Evolutionary conservation across 2,888 invertebrate genomes (phyloP), one percentile per base, ranked within the genome.

Genomic region (Aphrophora alni): DNA sequence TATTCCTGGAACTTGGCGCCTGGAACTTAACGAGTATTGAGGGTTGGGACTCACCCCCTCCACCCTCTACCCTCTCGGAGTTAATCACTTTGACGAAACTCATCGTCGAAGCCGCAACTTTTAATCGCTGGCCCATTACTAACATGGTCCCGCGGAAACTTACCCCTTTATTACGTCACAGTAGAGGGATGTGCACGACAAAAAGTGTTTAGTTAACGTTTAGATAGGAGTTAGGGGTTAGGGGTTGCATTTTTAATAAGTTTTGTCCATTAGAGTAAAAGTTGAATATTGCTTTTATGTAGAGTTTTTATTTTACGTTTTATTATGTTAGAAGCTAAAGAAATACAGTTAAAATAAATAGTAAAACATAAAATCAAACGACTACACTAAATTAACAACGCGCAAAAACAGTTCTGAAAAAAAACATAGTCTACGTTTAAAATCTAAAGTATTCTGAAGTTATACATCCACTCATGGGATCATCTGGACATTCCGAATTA

Each of bases 41-140:
- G 75, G 70, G 73, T 5, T 26, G 68, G 72, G 75, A 26, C 44
- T 71, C 80, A 26, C 21, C 75, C 26, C 71, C 26, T n/a, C 71
- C 27, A 3, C 24, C 68, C 73, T 59, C 69, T 44, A 44, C 51
- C 78, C 78, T n/a, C 24, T 38, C 24, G 25, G 44, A 44, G 80
- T 69, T 80, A 80, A 80, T 80, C 80, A 80, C 80, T 80, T 80
- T 74, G 75, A 80, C 80, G 75, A 80, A 73, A 80, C 80, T 80
- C 80, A 25, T 73, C 59, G 59, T 2, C 33, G 38, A 28, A 38
- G 73, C 38, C 73, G 38, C 44, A 80, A 80, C 75, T 80, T 80
- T 80, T 80, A 80, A 80, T 80, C 80, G 80, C 75, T 75, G 75
- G 10, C 38, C 75, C 75, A 80, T 80, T 80, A 80, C 75, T 33